Evolutionary conservation across 2,113 vertebrate species (phyloP), one percentile per base, ranked within the genome.

Genomic region (Origma solitaria): DNA sequence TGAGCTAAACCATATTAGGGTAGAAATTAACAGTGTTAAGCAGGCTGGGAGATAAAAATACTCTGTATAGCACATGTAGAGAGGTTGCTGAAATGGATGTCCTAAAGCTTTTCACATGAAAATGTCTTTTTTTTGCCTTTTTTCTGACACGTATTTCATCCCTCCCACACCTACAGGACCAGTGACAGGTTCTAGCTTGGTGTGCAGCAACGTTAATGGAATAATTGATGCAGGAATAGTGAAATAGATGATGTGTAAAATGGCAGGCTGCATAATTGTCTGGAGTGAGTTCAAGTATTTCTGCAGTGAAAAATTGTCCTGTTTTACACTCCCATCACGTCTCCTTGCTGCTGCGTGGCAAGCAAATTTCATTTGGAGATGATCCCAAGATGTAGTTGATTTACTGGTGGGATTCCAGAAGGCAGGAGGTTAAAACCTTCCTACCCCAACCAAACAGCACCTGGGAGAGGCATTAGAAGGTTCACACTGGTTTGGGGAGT

Each of bases 211-310:
- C 78, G 68, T 87, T 95, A 97, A 97, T 94, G 94, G 91, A 97
- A 92, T 96, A 97, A 98, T 96, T 95, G 97, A 91, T 97, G 96
- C 97, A 96, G 95, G 92, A 80, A 86, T 81, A 96, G 89, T 91
- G 92, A 97, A 97, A 97, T 88, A 98, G 97, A 97, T 94, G 97
- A 64, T 97, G 97, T 96, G 96, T 97, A 97, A 98, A 97, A 98
- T 96, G 94, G 97, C 94, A 97, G 94, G 93, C 97, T 96, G 97
- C 97, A 92, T 97, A 97, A 98, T 97, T 51, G 73, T 95, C 97
- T 98, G 97, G 97, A 98, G 88, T 45, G 94, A 98, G 97, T 71
- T 97, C 90, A 97, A 98, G 97, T 95, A 96, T 96, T 97, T 98
- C 97, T 94, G 95, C 93, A 70, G 96, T 82, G 92, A 98, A 96